Percentiles rank a stretch among this genome's conserved stretches.
Conservation (phyloP, 2,113 vertebrate species). For the Cyprinodon variegatus region DNA sequence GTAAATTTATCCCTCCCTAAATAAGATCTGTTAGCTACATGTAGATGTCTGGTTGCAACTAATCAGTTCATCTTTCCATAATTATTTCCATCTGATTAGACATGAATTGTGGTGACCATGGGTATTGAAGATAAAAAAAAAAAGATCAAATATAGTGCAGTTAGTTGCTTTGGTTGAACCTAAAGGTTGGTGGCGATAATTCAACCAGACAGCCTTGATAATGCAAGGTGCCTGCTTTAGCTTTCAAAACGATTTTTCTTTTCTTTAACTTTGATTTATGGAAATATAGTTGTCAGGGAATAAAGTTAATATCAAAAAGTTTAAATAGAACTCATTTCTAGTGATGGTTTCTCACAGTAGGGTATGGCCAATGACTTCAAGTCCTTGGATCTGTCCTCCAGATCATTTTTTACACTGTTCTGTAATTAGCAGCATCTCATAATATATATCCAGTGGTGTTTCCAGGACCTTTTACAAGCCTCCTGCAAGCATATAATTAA, state of each 20-base stretch:
- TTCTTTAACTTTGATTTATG: not conserved
- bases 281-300: not conserved
- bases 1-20: not conserved
- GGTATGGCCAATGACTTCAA: constrained; percentile 43
- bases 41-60: not conserved
- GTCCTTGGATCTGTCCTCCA: constrained; percentile 41
- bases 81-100: not conserved
- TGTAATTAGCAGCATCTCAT: constrained; percentile 47
- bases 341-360: constrained; percentile 32
- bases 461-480: constrained; percentile 40
- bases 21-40: not conserved
- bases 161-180: too few species aligned
- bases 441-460: constrained; percentile 51
- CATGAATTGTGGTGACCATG: not conserved
- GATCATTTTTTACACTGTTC: constrained; percentile 36
- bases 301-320: not conserved
- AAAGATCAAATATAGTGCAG: not conserved
- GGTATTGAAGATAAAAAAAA: not conserved
- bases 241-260: not conserved
- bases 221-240: not conserved
- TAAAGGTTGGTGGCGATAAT: not conserved
- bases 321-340: not conserved
- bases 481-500: constrained; percentile 51
- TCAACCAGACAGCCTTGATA: not conserved
- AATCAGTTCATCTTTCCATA: not conserved